Percentiles rank a stretch among this genome's conserved stretches.
phyloP scores from a whole-genome alignment of 1,140 invertebrate genomes.

The Battus philenor region DNA sequence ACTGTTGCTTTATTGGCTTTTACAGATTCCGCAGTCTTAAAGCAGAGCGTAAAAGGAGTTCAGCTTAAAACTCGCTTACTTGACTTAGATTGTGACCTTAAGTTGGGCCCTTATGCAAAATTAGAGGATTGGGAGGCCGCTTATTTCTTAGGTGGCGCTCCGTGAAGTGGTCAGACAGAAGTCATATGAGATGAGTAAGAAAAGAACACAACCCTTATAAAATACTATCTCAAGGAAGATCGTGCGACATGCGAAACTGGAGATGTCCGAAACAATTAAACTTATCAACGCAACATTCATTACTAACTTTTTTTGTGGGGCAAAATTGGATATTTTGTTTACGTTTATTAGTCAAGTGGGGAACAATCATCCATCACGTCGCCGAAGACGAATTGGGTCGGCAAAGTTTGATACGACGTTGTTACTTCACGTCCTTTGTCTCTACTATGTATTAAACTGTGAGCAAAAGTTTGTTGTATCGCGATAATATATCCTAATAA shows the following conservation, averaged over 20 bases:
- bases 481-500: conserved; percentile 6
- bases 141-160: no score
- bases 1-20: no score
- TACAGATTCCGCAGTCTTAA: no score
- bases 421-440: conserved; percentile 38
- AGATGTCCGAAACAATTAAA: conserved; percentile 61
- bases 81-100: no score
- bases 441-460: conserved; percentile 9
- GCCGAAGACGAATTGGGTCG: conserved; percentile 50
- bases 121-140: no score
- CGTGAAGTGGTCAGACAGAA: no score
- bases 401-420: conserved; percentile 36
- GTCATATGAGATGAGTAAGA: no score
- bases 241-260: conserved; percentile 24
- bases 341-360: conserved; percentile 68
- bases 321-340: conserved; percentile 68
- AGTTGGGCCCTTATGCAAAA: no score
- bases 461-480: conserved; percentile 6
- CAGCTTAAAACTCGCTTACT: no score
- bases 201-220: conserved; percentile 28
- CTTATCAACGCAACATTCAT: conserved; percentile 51
- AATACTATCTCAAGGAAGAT: conserved; percentile 45
- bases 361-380: conserved; percentile 58
- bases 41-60: no score
- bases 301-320: conserved; percentile 50